phyloP scores from a whole-genome alignment of 2,888 invertebrate genomes.

The Polydrusus pterygomalis region DNA sequence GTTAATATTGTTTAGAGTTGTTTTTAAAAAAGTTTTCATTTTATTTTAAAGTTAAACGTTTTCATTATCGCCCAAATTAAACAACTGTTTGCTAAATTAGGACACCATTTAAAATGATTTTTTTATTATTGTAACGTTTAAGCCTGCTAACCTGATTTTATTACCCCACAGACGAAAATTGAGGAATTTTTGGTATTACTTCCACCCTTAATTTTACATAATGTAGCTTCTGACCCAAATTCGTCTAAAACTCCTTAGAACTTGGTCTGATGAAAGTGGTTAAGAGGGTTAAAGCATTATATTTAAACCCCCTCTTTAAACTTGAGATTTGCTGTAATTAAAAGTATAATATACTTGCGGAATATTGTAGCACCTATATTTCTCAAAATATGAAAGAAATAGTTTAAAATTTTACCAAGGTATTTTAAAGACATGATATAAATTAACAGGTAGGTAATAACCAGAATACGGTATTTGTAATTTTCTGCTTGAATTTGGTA shows the following conservation, averaged over 20 bases:
- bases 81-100: neutral
- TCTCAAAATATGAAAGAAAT: no score
- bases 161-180: neutral
- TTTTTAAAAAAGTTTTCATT: no score
- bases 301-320: slow-evolving; percentile 3
- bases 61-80: no score
- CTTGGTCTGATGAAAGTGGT: neutral
- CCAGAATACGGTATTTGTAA: no score
- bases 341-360: slow-evolving; percentile 2
- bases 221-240: slow-evolving; percentile 22
- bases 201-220: slow-evolving; percentile 17
- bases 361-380: neutral
- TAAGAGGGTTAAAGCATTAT: slow-evolving; percentile 24
- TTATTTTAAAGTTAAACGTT: no score
- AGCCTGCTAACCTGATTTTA: neutral
- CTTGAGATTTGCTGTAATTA: slow-evolving; percentile 5
- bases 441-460: no score
- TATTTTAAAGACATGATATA: no score
- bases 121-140: neutral
- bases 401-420: no score
- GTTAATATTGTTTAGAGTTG: no score
- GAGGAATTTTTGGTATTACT: slow-evolving; percentile 9
- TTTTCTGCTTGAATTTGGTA: no score
- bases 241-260: slow-evolving; percentile 6
- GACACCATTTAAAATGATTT: neutral